A percentile compares a stretch with the other conserved stretches of the same genome.
Evolutionary conservation across 2,113 vertebrate genomes (phyloP).

Genomic region (Manacus vitellinus): DNA sequence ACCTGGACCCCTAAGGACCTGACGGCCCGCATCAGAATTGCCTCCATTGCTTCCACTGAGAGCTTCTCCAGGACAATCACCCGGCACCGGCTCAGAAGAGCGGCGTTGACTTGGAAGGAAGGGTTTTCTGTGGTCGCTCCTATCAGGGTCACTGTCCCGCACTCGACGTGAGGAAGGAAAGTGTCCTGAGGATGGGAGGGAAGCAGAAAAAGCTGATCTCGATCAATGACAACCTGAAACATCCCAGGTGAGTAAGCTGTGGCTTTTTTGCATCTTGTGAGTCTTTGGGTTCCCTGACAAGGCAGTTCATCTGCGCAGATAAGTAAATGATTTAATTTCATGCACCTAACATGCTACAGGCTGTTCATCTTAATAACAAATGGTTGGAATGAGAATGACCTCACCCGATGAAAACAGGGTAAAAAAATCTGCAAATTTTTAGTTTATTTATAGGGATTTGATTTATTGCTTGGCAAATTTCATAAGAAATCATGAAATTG

Average conservation of each 20-base stretch:
- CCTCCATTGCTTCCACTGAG: slow-evolving; percentile 87
- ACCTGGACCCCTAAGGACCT: slow-evolving; percentile 84
- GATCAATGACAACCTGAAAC: slow-evolving; percentile 50
- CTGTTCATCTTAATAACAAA: neutral
- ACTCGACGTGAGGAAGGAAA: slow-evolving; percentile 93
- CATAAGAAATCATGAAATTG: neutral
- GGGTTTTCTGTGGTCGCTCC: slow-evolving; percentile 98
- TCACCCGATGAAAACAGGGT: neutral
- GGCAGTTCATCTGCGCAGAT: neutral
- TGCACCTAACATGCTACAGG: accelerated
- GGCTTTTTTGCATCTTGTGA: neutral
- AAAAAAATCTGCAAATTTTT: neutral
- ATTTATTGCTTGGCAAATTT: neutral
- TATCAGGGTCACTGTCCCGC: slow-evolving; percentile 93
- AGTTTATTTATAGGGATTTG: neutral
- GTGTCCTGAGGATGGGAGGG: slow-evolving; percentile 85
- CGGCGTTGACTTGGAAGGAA: slow-evolving; percentile 95
- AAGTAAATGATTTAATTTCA: neutral
- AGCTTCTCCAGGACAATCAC: slow-evolving; percentile 94
- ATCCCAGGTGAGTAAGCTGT: slow-evolving; percentile 62
- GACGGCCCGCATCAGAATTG: slow-evolving; percentile 85
- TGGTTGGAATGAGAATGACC: neutral
- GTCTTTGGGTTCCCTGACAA: neutral
- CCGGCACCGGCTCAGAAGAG: slow-evolving; percentile 91
- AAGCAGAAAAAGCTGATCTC: slow-evolving; percentile 73